Evolutionary conservation across 2,797 vertebrate species (phyloP).

Genomic region (Darevskia nairensis): DNA sequence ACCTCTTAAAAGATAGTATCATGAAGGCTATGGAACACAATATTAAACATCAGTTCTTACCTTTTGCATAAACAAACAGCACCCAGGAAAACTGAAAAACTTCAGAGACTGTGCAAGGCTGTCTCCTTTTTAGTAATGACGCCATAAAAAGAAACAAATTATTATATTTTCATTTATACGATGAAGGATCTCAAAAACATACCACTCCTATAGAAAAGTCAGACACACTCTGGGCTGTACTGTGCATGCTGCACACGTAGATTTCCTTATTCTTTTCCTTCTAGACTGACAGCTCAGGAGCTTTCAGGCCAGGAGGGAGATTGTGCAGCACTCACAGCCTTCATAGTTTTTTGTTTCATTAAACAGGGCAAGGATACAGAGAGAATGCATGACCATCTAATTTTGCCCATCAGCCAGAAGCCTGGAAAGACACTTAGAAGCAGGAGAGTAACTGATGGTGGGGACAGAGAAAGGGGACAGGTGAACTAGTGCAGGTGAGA

Average conservation of each 20-base stretch:
- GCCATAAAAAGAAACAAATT: constrained; percentile 37
- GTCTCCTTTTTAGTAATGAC: constrained; percentile 80
- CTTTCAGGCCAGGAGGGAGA: neutral
- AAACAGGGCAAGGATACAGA: neutral
- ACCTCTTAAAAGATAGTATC: neutral
- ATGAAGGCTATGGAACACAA: neutral
- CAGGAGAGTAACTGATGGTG: neutral
- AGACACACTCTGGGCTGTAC: neutral
- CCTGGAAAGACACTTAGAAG: neutral
- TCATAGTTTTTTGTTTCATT: neutral
- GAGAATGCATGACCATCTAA: neutral
- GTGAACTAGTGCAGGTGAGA: neutral
- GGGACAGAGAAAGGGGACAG: neutral
- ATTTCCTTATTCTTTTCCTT: neutral
- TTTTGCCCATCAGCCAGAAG: neutral
- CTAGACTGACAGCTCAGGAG: neutral
- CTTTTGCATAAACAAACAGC: constrained; percentile 95
- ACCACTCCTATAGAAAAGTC: neutral
- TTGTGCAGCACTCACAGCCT: neutral
- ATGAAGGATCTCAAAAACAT: neutral
- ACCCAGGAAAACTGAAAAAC: constrained; percentile 97
- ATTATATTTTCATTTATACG: neutral
- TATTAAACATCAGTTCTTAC: constrained; percentile 74
- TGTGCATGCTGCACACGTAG: neutral
- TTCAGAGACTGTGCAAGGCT: constrained; percentile 91